Percentiles rank a stretch among this genome's conserved stretches.
Evolutionary conservation across 2,888 invertebrate genomes (phyloP).

Genomic region (Augochlorella aurata): DNA sequence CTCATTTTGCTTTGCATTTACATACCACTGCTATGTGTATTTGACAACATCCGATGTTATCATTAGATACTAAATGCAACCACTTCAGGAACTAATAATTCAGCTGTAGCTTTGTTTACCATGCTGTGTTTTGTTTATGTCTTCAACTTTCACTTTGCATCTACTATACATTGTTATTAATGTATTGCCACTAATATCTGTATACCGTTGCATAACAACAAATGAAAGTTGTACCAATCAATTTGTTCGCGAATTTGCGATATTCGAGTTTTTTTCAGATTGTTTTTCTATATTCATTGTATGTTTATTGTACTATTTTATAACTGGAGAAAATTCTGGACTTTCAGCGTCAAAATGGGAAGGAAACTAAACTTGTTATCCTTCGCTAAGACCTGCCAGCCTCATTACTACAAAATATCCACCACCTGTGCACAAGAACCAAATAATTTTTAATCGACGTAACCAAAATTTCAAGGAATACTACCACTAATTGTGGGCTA

Average conservation of each 20-base stretch:
- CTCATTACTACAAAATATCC: slow-evolving; percentile 78
- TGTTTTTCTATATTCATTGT: background rate
- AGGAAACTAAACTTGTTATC: slow-evolving; percentile 80
- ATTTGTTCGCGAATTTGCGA: background rate
- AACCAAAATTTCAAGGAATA: slow-evolving; percentile 57
- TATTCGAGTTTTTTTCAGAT: slow-evolving; percentile 23
- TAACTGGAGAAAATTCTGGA: slow-evolving; percentile 41
- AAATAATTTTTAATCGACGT: slow-evolving; percentile 66
- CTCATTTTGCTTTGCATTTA: slow-evolving; percentile 2
- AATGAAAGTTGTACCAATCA: slow-evolving; percentile 15
- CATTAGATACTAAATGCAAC: background rate
- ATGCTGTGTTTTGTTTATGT: background rate
- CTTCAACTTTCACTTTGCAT: background rate
- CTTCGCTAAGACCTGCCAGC: slow-evolving; percentile 81
- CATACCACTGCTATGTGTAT: background rate
- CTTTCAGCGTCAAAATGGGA: slow-evolving; percentile 81
- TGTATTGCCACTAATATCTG: slow-evolving; percentile 2
- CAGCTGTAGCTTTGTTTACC: background rate
- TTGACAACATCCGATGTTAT: background rate
- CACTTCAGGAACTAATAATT: background rate
- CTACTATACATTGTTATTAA: background rate
- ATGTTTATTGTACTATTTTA: background rate
- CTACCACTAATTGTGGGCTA: slow-evolving; percentile 54
- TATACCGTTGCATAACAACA: background rate
- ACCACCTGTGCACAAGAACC: slow-evolving; percentile 75